These are phyloP conservation scores for Cygnus buccinator DNA, from an alignment of 2,113 vertebrate genomes.

Conservation along the genomic window DNA sequence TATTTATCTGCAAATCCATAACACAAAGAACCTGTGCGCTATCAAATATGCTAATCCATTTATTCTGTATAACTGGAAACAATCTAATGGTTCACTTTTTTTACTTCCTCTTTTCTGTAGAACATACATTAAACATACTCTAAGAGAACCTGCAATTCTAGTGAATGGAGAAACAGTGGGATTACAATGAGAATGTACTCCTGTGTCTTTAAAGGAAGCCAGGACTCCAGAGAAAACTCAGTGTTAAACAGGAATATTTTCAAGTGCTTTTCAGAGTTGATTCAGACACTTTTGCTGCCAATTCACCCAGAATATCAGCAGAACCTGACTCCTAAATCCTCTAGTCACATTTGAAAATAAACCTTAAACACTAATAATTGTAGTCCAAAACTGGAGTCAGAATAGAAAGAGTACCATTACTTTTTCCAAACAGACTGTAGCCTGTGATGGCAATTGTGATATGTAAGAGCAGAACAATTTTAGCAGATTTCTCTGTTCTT, in stretches of 20 bases:
- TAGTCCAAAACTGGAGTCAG: background rate
- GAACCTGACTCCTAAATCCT: background rate
- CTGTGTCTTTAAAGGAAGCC: background rate
- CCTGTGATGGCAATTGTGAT: background rate
- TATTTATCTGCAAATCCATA: background rate
- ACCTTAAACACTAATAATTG: background rate
- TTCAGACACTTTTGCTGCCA: background rate
- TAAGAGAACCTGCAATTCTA: background rate
- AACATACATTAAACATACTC: background rate
- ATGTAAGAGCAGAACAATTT: background rate
- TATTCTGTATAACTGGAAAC: background rate
- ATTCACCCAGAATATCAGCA: background rate
- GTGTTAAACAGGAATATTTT: background rate
- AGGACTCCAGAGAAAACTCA: background rate
- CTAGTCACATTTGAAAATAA: background rate
- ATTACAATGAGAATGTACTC: background rate
- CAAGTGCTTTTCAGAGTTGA: background rate
- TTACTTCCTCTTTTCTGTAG: background rate
- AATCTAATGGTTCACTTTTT: background rate
- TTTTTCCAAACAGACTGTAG: background rate
- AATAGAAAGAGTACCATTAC: background rate
- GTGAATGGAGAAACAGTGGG: background rate
- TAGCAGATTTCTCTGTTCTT: background rate
- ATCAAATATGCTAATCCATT: background rate
- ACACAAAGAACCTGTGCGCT: background rate